phyloP scores from a whole-genome alignment of 2,888 invertebrate genomes.

The Oscheius onirici region DNA sequence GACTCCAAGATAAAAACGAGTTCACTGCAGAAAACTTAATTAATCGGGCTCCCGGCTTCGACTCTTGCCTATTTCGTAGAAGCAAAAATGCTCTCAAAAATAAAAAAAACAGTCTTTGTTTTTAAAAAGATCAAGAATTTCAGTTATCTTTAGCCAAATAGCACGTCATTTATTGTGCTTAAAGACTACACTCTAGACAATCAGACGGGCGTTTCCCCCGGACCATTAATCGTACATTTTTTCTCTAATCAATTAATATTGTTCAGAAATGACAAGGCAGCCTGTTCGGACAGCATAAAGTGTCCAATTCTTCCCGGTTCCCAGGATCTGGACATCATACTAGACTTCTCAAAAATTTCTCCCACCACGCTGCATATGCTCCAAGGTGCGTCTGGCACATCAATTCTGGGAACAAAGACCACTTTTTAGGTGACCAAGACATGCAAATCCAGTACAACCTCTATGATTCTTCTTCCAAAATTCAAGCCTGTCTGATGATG shows the following conservation, averaged over 20 bases:
- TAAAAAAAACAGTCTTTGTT: too few species aligned
- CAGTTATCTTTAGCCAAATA: too few species aligned
- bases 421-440: background rate
- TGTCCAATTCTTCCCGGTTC: background rate
- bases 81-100: too few species aligned
- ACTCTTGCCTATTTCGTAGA: too few species aligned
- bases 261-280: background rate
- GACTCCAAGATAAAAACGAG: too few species aligned
- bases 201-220: background rate
- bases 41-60: too few species aligned
- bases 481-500: constrained; percentile 1
- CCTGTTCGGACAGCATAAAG: background rate
- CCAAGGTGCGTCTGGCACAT: too few species aligned
- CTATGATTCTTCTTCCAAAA: background rate
- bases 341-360: constrained; percentile 6
- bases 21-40: too few species aligned
- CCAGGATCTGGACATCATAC: background rate
- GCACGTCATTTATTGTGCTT: too few species aligned
- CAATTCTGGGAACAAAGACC: too few species aligned
- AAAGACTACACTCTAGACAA: background rate
- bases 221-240: background rate
- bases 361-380: background rate
- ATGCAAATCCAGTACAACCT: constrained; percentile 2
- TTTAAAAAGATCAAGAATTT: too few species aligned
- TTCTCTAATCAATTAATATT: background rate